Base-by-base conservation (phyloP, 2,797 vertebrate species). In the Rhynchotus rufescens region DNA sequence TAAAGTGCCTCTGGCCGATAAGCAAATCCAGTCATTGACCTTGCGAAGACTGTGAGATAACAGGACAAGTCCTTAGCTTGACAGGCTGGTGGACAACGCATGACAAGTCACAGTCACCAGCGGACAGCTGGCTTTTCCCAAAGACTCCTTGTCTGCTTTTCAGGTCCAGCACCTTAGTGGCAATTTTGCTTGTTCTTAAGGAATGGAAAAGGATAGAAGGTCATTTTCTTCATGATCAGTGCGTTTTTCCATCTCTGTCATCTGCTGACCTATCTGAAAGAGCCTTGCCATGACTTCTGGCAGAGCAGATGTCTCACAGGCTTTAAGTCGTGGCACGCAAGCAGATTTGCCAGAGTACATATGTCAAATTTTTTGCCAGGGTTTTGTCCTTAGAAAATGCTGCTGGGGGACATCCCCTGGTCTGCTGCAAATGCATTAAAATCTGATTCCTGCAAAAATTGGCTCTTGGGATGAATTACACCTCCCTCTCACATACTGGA, bases 11-110 rank as follows among this genome's bases (percentile, higher is more conserved):
- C 57, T 51, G 82, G 88, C 61, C 0, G 94, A 96, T 95, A 96
- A 96, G 90, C 40, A 96, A 95, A 96, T 88, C 92, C 89, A 94
- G 64, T 93, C 4, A 0, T 94, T 96, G 95, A 96, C 96, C 95
- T 94, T 79, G 80, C 45, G 80, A 93, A 93, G 86, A 68, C 89
- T 67, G 92, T 89, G 90, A 0, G 42, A 96, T 94, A 93, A 92
- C 86, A 94, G 90, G 74, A 94, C 92, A 90, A 90, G 74, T 42
- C 86, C 49, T 89, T 83, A 59, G 84, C 79, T 81, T 92, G 90
- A 88, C 90, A 95, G 84, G 71, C 81, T 57, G 69, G 74, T n/a
- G 69, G 90, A 88, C 90, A 96, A 45, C 52, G 20, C 49, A 60
- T 72, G 74, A 84, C 2, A 1, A 74, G 80, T 56, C 77, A 45